Conservation (phyloP, 2,888 invertebrate genomes). For the Cryptops parisi region DNA sequence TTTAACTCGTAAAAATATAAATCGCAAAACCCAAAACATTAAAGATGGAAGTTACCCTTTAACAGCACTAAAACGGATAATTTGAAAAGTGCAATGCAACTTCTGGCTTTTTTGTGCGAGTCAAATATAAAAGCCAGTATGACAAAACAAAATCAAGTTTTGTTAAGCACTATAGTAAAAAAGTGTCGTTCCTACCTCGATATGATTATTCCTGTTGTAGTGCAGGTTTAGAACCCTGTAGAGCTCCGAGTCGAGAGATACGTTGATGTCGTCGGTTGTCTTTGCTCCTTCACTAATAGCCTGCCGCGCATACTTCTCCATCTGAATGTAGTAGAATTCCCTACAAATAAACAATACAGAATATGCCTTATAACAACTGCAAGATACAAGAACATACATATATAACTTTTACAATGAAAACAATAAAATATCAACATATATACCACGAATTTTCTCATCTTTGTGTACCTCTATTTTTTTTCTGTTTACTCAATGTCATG, state of each 20-base stretch:
- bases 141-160: background rate
- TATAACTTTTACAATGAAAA: no score
- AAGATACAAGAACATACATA: no score
- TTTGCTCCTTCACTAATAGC: slow-evolving; percentile 93
- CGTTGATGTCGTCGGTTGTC: slow-evolving; percentile 79
- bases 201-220: slow-evolving; percentile 94
- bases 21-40: no score
- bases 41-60: no score
- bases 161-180: background rate
- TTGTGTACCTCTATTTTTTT: no score
- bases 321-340: slow-evolving; percentile 99
- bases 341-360: slow-evolving; percentile 40
- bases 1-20: no score
- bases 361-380: no score
- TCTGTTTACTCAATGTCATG: no score
- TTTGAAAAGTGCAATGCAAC: background rate
- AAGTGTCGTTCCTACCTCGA: slow-evolving; percentile 53
- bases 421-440: no score
- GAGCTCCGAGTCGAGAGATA: slow-evolving; percentile 89
- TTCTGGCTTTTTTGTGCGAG: background rate
- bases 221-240: slow-evolving; percentile 96
- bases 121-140: background rate
- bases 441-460: no score
- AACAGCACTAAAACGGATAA: no score
- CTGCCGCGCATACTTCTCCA: slow-evolving; percentile 99